Base-by-base conservation (phyloP, 2,113 vertebrate species). In the Microtus oregoni region DNA sequence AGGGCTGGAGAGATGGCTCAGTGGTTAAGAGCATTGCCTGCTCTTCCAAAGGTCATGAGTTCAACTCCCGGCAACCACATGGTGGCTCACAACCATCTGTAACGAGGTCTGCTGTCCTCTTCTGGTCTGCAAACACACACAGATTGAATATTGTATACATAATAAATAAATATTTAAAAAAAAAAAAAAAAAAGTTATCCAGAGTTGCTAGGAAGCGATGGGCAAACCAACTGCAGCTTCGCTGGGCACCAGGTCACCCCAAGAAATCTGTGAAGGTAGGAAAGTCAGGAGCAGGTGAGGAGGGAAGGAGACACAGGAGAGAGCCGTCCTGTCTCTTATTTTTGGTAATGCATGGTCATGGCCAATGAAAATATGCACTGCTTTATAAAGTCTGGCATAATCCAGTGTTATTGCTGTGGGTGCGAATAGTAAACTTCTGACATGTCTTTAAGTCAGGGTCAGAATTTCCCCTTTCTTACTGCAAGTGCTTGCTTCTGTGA, bases 401-500 rank as follows among this genome's bases (percentile, higher is more conserved):
- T 47, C 28, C 79, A 90, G 28, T 52, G 30, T 20, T 35, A 0
- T 2, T 35, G 0, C 2, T 14, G 1, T 75, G 1, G 47, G 4
- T 52, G 8, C 22, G n/a, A 58, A 95, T 13, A 6, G 26, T 89
- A 61, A 75, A 4, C 35, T 90, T 68, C 14, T 50, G 32, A 67
- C 12, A 5, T 55, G 14, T 44, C 44, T 92, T 75, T 41, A 24
- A 44, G 91, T 58, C 28, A 11, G 7, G 11, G 30, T 75, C 22
- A 20, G 41, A 85, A 87, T 85, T 67, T 89, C 92, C 72, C 61
- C 79, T 22, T 6, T 92, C 70, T 77, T 44, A 88, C 77, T 78
- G 10, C 70, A 22, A 86, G 52, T 41, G 5, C 11, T 92, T 2
- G 9, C 61, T 78, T 82, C 81, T 92, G 30, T 70, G 28, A 19